phyloP scores from a whole-genome alignment of 1,140 invertebrate genomes.

The Hypothenemus hampei region DNA sequence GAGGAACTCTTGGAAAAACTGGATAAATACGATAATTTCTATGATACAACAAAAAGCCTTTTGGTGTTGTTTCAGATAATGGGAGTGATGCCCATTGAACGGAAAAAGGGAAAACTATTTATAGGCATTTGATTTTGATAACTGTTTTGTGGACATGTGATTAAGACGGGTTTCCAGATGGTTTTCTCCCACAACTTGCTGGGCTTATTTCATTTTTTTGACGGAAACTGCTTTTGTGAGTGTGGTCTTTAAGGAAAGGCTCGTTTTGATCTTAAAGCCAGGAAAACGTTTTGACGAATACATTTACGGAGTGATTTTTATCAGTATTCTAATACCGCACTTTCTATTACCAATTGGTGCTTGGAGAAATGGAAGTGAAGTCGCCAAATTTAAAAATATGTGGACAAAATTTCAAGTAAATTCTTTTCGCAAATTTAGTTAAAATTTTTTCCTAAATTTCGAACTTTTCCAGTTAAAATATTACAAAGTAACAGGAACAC shows the following conservation, averaged over 20 bases:
- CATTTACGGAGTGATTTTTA: constrained; percentile 64
- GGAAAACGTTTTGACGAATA: constrained; percentile 65
- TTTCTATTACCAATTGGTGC: constrained; percentile 62
- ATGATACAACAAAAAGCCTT: constrained; percentile 60
- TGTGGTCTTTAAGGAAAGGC: constrained; percentile 41
- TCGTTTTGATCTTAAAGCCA: constrained; percentile 42
- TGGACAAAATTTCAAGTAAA: constrained; percentile 65
- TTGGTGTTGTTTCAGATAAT: constrained; percentile 63
- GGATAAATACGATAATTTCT: constrained; percentile 60
- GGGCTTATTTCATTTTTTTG: constrained; percentile 39
- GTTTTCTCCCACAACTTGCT: constrained; percentile 40
- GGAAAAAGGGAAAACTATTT: constrained; percentile 49
- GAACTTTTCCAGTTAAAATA: constrained; percentile 53
- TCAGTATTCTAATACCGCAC: constrained; percentile 64
- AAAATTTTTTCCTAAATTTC: neutral
- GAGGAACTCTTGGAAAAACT: constrained; percentile 38
- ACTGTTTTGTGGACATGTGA: neutral
- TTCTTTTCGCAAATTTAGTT: neutral
- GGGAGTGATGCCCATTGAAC: constrained; percentile 66
- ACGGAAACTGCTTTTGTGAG: constrained; percentile 42
- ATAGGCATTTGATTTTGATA: constrained; percentile 31
- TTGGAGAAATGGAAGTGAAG: constrained; percentile 60
- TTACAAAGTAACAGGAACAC: constrained; percentile 56
- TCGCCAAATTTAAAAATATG: constrained; percentile 68
- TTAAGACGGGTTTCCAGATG: constrained; percentile 42